A percentile compares a stretch with the other conserved stretches of the same genome.
Evolutionary conservation across 2,888 invertebrate genomes (phyloP).

Genomic region (Drosophila kambysellisi): DNA sequence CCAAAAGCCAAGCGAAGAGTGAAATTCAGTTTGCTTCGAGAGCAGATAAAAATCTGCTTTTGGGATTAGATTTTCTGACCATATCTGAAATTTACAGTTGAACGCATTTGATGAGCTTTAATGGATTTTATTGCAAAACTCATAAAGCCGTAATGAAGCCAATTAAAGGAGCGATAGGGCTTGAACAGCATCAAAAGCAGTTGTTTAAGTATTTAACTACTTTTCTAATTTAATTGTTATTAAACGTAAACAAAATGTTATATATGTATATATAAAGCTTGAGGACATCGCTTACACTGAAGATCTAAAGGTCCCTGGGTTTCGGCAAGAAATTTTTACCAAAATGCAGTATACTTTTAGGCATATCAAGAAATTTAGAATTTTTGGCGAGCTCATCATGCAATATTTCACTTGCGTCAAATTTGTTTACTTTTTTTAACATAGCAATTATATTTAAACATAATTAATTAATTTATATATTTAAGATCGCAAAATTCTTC

Average conservation of each 20-base stretch:
- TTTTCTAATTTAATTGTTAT: conserved; percentile 13
- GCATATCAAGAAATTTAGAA: too few relatives aligned
- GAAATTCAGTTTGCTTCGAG: conserved; percentile 31
- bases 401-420: too few relatives aligned
- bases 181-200: conserved; percentile 32
- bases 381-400: too few relatives aligned
- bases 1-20: conserved; percentile 12
- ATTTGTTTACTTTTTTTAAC: too few relatives aligned
- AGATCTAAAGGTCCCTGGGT: too few relatives aligned
- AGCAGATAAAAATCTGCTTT: conserved; percentile 17
- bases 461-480: too few relatives aligned
- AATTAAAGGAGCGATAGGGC: conserved; percentile 38
- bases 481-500: too few relatives aligned
- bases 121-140: conserved; percentile 41
- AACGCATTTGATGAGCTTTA: conserved; percentile 62
- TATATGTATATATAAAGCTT: not conserved
- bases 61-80: conserved; percentile 33
- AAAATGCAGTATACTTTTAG: too few relatives aligned
- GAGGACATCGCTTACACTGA: not conserved
- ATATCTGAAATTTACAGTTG: conserved; percentile 56
- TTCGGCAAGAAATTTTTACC: too few relatives aligned
- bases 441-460: too few relatives aligned
- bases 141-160: conserved; percentile 34
- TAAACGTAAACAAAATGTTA: not conserved
- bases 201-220: conserved; percentile 27